Evolutionary conservation across 2,113 vertebrate genomes (phyloP).

Genomic region (Vulpes ferrilata): DNA sequence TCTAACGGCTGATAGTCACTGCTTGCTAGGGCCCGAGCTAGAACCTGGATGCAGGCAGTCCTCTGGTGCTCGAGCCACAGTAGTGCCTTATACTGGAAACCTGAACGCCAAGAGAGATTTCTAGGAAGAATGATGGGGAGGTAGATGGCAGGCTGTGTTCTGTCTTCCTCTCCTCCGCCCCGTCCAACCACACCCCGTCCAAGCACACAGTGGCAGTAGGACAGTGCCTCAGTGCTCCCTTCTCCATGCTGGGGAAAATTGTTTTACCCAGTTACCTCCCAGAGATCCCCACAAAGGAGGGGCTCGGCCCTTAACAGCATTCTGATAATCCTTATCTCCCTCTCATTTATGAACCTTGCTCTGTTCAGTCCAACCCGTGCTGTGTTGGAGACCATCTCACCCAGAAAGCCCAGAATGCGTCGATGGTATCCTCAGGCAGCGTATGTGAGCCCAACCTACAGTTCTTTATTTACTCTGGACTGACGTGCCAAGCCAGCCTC

Average conservation of each 20-base stretch:
- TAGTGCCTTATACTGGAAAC: too few relatives aligned
- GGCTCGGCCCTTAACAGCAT: too few relatives aligned
- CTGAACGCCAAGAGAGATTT: background rate
- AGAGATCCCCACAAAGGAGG: background rate
- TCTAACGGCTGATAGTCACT: background rate
- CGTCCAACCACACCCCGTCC: fast-evolving
- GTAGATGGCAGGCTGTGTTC: fast-evolving
- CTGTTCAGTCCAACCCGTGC: fast-evolving
- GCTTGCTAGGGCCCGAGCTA: background rate
- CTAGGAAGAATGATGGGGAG: background rate
- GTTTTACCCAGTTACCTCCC: background rate
- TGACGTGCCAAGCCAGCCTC: background rate
- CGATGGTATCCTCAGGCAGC: fast-evolving
- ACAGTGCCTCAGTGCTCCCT: fast-evolving
- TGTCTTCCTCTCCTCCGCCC: fast-evolving
- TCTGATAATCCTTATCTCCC: too few relatives aligned
- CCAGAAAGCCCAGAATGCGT: background rate
- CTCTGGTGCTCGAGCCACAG: background rate
- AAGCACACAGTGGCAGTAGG: background rate
- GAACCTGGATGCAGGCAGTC: background rate
- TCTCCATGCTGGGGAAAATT: background rate
- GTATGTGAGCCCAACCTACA: background rate
- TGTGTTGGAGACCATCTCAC: background rate
- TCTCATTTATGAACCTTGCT: background rate
- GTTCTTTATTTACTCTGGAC: background rate